These are phyloP conservation scores for Lithophane ornitopus DNA, from an alignment of 2,888 invertebrate species.

Conservation along the genomic window DNA sequence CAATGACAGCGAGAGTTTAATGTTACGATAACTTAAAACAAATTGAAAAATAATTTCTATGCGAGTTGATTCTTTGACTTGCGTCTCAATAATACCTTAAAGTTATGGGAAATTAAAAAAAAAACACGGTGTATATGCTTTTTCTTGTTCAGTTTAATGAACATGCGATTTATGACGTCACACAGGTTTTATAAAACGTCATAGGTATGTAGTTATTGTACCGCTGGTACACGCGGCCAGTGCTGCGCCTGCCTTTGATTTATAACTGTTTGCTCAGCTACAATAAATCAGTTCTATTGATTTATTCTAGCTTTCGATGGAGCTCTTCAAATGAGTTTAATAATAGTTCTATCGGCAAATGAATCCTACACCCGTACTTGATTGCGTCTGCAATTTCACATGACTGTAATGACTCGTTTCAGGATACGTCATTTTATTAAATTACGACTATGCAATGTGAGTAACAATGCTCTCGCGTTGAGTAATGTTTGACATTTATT, in stretches of 20 bases:
- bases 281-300: constrained; percentile 86
- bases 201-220: constrained; percentile 34
- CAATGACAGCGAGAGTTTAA: no score
- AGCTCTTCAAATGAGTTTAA: constrained; percentile 67
- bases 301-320: constrained; percentile 74
- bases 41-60: no score
- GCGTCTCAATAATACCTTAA: no score
- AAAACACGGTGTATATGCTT: no score
- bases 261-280: constrained; percentile 81
- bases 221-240: constrained; percentile 42
- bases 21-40: no score
- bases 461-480: constrained; percentile 23
- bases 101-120: no score
- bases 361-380: constrained; percentile 19
- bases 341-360: constrained; percentile 49
- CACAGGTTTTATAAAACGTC: constrained; percentile 32
- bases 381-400: constrained; percentile 24
- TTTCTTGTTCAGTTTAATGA: not conserved
- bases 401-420: not conserved
- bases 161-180: constrained; percentile 36
- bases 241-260: constrained; percentile 77
- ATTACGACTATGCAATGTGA: constrained; percentile 7
- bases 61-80: no score
- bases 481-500: constrained; percentile 20
- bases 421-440: not conserved